phyloP scores from a whole-genome alignment of 2,113 vertebrate genomes.

The Micronycteris hirsuta region DNA sequence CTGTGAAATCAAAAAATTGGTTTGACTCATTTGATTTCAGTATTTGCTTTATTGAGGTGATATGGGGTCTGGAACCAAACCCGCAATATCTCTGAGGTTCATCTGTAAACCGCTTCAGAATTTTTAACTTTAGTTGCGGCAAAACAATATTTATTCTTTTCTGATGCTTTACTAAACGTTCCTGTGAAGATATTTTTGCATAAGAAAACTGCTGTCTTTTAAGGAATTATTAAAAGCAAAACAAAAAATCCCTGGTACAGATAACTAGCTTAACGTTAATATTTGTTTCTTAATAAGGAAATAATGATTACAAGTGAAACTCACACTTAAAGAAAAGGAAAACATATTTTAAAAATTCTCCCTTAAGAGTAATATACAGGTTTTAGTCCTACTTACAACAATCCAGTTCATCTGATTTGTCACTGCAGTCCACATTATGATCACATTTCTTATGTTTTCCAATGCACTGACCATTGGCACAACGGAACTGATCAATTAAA shows the following conservation, averaged over 20 bases:
- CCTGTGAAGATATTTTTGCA: constrained; percentile 3
- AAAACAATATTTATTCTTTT: not conserved
- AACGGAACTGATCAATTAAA: constrained; percentile 91
- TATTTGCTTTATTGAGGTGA: not conserved
- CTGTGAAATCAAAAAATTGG: not conserved
- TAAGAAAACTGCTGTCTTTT: not conserved
- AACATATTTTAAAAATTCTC: constrained; percentile 8
- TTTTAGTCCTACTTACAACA: constrained; percentile 90
- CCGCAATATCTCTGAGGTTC: not conserved
- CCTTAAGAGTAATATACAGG: not conserved
- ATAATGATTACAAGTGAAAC: not conserved
- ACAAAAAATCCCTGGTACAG: not conserved
- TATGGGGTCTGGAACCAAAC: not conserved
- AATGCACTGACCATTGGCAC: constrained; percentile 93
- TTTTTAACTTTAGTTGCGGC: not conserved
- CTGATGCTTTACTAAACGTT: not conserved
- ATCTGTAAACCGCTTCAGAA: not conserved
- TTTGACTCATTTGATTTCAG: not conserved
- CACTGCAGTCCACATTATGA: constrained; percentile 92
- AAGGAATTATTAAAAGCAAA: constrained; percentile 29
- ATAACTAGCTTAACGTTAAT: constrained; percentile 28
- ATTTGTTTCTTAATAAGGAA: constrained; percentile 14
- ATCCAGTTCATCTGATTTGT: constrained; percentile 94
- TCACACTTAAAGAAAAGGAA: constrained; percentile 7
- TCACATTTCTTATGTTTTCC: constrained; percentile 97